These are phyloP conservation scores for Poecilobothrus nobilitatus DNA, from an alignment of 2,888 invertebrate species.

Conservation along the genomic window DNA sequence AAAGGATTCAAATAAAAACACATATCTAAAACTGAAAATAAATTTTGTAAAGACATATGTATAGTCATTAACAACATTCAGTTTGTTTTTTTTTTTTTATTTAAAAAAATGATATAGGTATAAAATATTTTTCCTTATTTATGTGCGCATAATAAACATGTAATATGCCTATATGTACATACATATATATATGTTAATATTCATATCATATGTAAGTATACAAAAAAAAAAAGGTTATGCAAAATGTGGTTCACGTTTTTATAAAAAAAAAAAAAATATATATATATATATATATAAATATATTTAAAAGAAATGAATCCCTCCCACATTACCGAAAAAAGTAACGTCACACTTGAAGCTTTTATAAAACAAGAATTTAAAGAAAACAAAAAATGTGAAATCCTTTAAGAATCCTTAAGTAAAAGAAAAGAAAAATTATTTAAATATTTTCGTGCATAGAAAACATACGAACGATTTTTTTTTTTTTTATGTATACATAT, in stretches of 20 bases:
- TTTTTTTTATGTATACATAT: neutral
- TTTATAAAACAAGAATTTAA: neutral
- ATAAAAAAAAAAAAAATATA: neutral
- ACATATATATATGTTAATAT: neutral
- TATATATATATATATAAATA: too few species aligned
- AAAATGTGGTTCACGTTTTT: neutral
- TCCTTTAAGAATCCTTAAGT: neutral
- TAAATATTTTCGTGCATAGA: too few species aligned
- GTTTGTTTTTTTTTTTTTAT: too few species aligned
- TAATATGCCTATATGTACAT: neutral
- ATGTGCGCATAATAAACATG: neutral
- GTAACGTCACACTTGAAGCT: neutral
- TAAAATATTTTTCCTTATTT: neutral
- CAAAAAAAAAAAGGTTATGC: too few species aligned
- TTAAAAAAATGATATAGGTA: too few species aligned
- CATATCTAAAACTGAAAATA: neutral
- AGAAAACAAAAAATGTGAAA: neutral
- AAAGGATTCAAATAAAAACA: neutral
- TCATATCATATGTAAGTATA: neutral
- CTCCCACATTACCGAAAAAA: neutral
- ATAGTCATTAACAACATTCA: neutral
- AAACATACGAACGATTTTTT: too few species aligned
- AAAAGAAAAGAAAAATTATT: neutral
- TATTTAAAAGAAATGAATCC: too few species aligned
- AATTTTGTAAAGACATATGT: neutral